Evolutionary conservation across 2,797 vertebrate species (phyloP).

Genomic region (Phrynocephalus guinanensis): DNA sequence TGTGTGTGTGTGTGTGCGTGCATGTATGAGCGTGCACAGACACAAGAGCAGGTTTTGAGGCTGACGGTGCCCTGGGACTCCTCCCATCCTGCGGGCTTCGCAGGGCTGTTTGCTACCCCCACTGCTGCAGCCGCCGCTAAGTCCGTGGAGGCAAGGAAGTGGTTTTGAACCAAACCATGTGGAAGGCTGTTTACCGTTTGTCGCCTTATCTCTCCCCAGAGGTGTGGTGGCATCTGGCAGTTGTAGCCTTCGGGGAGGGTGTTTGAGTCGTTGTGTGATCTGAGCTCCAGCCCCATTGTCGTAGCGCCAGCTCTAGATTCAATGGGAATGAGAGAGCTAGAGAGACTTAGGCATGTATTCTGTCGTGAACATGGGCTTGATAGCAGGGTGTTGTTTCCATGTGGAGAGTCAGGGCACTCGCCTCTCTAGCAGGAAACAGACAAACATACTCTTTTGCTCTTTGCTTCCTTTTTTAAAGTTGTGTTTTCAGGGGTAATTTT

Average conservation of each 20-base stretch:
- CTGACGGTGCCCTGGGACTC: background rate
- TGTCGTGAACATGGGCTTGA: too few relatives aligned
- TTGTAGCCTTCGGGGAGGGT: background rate
- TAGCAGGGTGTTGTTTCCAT: too few relatives aligned
- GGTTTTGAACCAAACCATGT: background rate
- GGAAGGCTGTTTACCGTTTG: background rate
- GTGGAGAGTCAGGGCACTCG: background rate
- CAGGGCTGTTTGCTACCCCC: background rate
- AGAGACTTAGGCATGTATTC: background rate
- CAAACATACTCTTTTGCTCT: too few relatives aligned
- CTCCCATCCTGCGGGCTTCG: background rate
- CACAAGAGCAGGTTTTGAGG: too few relatives aligned
- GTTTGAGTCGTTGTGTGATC: background rate
- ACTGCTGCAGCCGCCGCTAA: too few relatives aligned
- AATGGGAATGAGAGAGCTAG: background rate
- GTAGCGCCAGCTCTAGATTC: background rate
- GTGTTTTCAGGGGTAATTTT: background rate
- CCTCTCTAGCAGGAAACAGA: background rate
- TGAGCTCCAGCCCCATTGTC: background rate
- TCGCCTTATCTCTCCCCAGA: background rate
- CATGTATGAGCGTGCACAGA: too few relatives aligned
- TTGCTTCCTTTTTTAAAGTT: background rate
- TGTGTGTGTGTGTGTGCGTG: too few relatives aligned
- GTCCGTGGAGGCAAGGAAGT: background rate
- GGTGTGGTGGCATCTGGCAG: conserved; percentile 9